Base-by-base conservation (phyloP, 2,797 vertebrate genomes). In the Intellagama lesueurii region DNA sequence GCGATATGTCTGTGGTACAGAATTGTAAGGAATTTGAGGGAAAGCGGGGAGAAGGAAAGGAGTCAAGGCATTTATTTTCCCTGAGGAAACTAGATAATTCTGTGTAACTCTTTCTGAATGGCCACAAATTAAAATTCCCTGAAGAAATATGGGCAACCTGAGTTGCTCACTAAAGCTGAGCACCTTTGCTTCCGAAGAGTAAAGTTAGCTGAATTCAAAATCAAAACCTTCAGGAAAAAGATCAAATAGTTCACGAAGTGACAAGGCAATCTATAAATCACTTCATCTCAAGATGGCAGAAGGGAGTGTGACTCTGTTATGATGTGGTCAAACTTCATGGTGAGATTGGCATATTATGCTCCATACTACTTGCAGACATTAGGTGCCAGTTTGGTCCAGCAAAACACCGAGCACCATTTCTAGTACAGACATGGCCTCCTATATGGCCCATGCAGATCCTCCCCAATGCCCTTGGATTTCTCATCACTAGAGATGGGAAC, bases 31-130 rank as follows among this genome's bases (percentile, higher is more conserved):
- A 14, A 84, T 91, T 88, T 90, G 79, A 83, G n/a, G 85, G 35
- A 87, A 2, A 77, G 0, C 1, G 1, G 14, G 40, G 24, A 1
- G n/a, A 91, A 64, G 91, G 87, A 90, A 76, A 73, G 16, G 88
- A 16, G 32, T 73, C 87, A 90, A 83, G 78, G 93, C 87, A 93
- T 66, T 3, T 28, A 52, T 86, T 89, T 82, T 83, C 91, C 56
- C 85, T 88, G 47, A 88, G 80, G 89, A 92, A 94, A 93, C 89
- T 14, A 64, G 49, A 56, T 22, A 87, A 85, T 52, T 89, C 66
- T 77, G 73, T n/a, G 4, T 0, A 2, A 40, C 88, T 81, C 77
- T 91, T 68, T 86, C 72, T 73, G 40, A 85, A 88, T 81, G 91
- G 40, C 82, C 1, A 91, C 70, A 84, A 90, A 78, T 86, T 86